Conservation (phyloP, 2,797 vertebrate genomes). For the Microcaecilia unicolor region DNA sequence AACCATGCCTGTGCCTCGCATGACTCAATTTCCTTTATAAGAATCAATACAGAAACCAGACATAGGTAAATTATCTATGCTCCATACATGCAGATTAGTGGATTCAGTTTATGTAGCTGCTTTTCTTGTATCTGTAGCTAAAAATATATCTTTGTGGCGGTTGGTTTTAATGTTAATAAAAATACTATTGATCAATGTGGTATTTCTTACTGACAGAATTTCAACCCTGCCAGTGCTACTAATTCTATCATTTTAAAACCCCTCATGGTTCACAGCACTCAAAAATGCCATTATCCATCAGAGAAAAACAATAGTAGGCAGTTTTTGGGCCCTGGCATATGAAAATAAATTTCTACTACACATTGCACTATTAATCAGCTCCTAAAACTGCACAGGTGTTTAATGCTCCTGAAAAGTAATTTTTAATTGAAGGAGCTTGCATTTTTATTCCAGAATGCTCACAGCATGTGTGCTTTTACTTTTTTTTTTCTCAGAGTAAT, state of each 20-base stretch:
- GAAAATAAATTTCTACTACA: too few species aligned
- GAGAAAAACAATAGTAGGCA: too few species aligned
- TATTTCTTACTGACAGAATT: not conserved
- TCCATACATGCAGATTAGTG: not conserved
- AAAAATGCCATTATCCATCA: too few species aligned
- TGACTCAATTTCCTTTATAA: conserved; percentile 1
- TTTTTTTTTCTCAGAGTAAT: not conserved
- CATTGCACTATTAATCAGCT: too few species aligned
- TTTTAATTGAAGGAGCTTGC: not conserved
- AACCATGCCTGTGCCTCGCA: not conserved
- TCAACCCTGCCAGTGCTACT: not conserved
- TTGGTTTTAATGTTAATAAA: not conserved
- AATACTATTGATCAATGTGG: not conserved
- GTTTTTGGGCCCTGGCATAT: too few species aligned
- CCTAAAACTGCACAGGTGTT: not conserved
- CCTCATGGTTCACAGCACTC: too few species aligned
- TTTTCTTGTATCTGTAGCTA: not conserved
- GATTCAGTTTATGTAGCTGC: not conserved
- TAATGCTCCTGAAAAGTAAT: not conserved
- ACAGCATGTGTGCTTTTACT: not conserved
- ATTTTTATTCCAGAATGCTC: not conserved
- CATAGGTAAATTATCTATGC: not conserved
- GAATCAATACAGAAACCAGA: not conserved
- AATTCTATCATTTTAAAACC: not conserved
- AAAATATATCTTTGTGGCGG: not conserved